Conservation (phyloP, 2,797 vertebrate species). For the Sphenodon punctatus region DNA sequence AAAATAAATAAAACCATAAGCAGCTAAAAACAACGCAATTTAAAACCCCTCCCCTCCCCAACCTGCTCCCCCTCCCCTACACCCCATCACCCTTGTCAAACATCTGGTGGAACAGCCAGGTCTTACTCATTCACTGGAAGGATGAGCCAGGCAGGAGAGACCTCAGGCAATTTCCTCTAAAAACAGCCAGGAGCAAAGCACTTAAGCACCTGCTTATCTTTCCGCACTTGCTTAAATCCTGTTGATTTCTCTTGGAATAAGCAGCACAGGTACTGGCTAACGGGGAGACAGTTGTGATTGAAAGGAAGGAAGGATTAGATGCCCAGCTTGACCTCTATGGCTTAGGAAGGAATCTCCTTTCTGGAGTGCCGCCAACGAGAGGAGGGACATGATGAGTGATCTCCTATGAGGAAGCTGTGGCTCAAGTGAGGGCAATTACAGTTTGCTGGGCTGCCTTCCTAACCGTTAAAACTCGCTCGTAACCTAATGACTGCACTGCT, state of each 20-base stretch:
- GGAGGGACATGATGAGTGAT: conserved; percentile 40
- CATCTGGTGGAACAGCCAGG: too few species aligned
- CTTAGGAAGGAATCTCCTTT: conserved; percentile 29
- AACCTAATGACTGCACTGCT: neutral
- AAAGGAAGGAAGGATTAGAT: neutral
- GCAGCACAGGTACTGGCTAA: rapidly evolving
- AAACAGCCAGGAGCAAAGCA: too few species aligned
- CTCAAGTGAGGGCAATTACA: conserved; percentile 25
- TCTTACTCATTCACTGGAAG: too few species aligned
- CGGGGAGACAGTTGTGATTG: neutral
- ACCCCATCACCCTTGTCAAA: too few species aligned
- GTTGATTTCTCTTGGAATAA: too few species aligned
- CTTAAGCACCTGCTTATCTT: neutral
- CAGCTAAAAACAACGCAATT: too few species aligned
- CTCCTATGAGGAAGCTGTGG: conserved; percentile 39
- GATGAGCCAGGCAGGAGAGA: too few species aligned
- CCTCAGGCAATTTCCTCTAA: too few species aligned
- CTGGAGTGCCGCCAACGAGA: conserved; percentile 27
- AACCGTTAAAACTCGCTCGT: neutral
- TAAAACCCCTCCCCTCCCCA: too few species aligned
- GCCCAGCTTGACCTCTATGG: neutral
- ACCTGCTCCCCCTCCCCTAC: too few species aligned
- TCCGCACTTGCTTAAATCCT: neutral
- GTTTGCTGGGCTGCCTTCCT: neutral
- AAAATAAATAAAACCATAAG: too few species aligned